Percentiles rank a stretch among this genome's conserved stretches.
Evolutionary conservation across 2,888 invertebrate species (phyloP).

Genomic region (Alviniconcha strummeri): DNA sequence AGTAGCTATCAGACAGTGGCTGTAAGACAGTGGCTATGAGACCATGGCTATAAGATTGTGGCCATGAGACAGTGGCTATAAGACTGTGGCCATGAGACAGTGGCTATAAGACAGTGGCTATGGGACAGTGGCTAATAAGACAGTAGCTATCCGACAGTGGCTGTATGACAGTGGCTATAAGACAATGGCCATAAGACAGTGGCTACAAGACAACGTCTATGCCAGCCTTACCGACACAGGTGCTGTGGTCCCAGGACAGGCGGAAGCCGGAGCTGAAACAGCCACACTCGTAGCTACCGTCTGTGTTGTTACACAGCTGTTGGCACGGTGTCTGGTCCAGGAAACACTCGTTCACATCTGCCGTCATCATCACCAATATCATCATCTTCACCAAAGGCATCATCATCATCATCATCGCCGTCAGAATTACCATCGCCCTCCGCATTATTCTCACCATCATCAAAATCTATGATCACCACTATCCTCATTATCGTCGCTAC

Average conservation of each 20-base stretch:
- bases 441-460: background rate
- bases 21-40: too few species aligned
- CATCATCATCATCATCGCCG: background rate
- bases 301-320: constrained; percentile 52
- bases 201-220: too few species aligned
- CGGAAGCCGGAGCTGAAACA: constrained; percentile 54
- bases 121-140: too few species aligned
- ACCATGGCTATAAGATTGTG: too few species aligned
- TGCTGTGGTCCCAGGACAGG: constrained; percentile 49
- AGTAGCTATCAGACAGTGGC: too few species aligned
- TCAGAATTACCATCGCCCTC: constrained; percentile 8
- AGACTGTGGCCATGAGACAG: too few species aligned
- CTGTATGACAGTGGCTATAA: too few species aligned
- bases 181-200: too few species aligned
- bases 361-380: background rate
- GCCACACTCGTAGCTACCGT: constrained; percentile 53
- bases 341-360: constrained; percentile 51
- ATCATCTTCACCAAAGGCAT: background rate
- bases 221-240: constrained; percentile 42
- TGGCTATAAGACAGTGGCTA: too few species aligned
- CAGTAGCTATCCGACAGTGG: too few species aligned
- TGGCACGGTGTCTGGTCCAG: constrained; percentile 35
- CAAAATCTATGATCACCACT: background rate
- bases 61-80: too few species aligned
- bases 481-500: background rate